phyloP scores from a whole-genome alignment of 2,888 invertebrate species.

The Mythimna lalbum region DNA sequence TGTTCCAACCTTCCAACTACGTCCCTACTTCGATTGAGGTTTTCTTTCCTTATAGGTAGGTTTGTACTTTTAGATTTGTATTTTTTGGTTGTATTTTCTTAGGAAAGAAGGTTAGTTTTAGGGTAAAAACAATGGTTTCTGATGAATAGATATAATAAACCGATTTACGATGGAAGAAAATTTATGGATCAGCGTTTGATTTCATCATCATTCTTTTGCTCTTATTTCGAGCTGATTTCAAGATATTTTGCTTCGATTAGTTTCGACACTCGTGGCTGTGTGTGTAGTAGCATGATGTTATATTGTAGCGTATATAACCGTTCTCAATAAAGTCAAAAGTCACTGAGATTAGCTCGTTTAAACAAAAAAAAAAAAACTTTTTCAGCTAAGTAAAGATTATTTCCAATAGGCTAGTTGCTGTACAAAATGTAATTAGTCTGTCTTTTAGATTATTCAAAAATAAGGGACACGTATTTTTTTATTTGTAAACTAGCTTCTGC shows the following conservation, averaged over 20 bases:
- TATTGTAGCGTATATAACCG: no score
- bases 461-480: no score
- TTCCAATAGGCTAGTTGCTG: no score
- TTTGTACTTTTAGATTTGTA: conserved; percentile 27
- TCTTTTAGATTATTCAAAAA: no score
- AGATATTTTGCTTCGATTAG: conserved; percentile 16
- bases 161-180: conserved; percentile 2
- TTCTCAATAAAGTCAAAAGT: no score
- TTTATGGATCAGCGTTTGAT: neutral
- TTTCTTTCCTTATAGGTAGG: conserved; percentile 51
- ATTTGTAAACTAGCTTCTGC: no score
- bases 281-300: no score
- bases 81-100: conserved; percentile 37
- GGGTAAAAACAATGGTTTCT: conserved; percentile 30
- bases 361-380: no score
- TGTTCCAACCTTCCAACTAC: conserved; percentile 59
- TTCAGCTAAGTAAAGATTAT: no score
- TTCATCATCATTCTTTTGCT: no score
- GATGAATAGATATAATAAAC: conserved; percentile 4
- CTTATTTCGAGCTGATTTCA: neutral
- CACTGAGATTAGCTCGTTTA: no score
- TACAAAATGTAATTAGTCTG: no score
- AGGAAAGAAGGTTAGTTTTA: neutral
- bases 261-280: neutral
- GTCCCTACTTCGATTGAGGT: conserved; percentile 54